These are phyloP conservation scores for Marasmarcha lunaedactyla DNA, from an alignment of 2,888 invertebrate genomes.

Conservation along the genomic window DNA sequence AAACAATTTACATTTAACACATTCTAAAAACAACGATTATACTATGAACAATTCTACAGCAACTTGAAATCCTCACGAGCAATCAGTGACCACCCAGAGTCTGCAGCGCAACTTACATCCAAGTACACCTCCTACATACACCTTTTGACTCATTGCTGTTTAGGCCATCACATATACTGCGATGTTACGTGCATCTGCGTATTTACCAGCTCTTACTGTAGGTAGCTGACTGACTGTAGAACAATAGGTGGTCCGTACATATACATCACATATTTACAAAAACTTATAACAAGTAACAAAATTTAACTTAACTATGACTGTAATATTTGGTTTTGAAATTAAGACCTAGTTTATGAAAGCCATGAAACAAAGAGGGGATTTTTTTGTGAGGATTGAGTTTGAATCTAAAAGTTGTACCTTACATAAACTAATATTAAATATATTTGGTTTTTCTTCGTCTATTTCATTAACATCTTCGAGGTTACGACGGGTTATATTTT, in stretches of 20 bases:
- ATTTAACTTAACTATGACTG: conserved; percentile 61
- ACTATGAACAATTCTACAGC: conserved; percentile 51
- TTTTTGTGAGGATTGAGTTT: conserved; percentile 19
- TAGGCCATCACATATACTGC: too few relatives aligned
- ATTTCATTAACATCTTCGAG: neutral
- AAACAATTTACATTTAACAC: conserved; percentile 57
- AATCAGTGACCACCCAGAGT: too few relatives aligned
- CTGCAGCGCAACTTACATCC: too few relatives aligned
- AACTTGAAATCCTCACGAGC: conserved; percentile 14
- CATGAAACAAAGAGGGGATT: conserved; percentile 33
- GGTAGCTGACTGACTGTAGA: too few relatives aligned
- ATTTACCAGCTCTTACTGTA: too few relatives aligned
- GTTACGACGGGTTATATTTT: neutral
- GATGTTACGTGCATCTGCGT: too few relatives aligned
- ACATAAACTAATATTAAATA: too few relatives aligned
- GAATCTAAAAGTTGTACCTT: too few relatives aligned
- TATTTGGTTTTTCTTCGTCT: too few relatives aligned
- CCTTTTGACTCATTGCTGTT: too few relatives aligned
- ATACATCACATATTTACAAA: conserved; percentile 48
- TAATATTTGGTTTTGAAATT: conserved; percentile 70
- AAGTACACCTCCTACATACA: too few relatives aligned
- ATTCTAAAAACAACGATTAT: conserved; percentile 63
- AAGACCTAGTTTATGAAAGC: conserved; percentile 51
- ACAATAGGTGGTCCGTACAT: too few relatives aligned
- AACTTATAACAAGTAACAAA: conserved; percentile 58